Conservation (phyloP, 2,888 invertebrate genomes). For the Nasonia oneida region DNA sequence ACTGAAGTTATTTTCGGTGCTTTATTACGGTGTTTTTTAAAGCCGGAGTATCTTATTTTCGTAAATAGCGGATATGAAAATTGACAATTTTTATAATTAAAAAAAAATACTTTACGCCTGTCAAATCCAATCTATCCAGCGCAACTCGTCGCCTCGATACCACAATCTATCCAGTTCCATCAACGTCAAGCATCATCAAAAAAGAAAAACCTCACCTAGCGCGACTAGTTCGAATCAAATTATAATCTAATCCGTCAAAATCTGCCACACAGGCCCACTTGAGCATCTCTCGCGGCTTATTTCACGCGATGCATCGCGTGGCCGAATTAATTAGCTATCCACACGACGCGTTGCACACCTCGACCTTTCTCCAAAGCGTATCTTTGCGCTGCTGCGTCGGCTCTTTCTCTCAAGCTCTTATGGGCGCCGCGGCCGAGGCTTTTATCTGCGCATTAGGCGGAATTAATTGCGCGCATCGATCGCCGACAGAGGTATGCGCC, state of each 20-base stretch:
- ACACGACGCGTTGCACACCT: background rate
- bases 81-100: no score
- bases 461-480: slow-evolving; percentile 36
- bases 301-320: slow-evolving; percentile 8
- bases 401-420: slow-evolving; percentile 22
- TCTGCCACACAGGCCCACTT: background rate
- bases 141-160: no score
- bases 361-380: slow-evolving; percentile 23
- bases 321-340: slow-evolving; percentile 39
- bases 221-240: background rate
- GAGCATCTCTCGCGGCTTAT: background rate
- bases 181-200: background rate
- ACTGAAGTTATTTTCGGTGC: background rate
- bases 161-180: no score
- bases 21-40: background rate
- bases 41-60: background rate
- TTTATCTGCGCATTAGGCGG: slow-evolving; percentile 40
- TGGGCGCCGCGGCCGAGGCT: background rate
- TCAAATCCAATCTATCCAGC: no score
- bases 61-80: no score
- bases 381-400: slow-evolving; percentile 14
- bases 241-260: slow-evolving; percentile 5
- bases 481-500: background rate
- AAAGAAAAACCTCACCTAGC: background rate
- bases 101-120: no score